Evolutionary conservation across 2,113 vertebrate genomes (phyloP).

Genomic region (Cyphomyrus discorhynchus): DNA sequence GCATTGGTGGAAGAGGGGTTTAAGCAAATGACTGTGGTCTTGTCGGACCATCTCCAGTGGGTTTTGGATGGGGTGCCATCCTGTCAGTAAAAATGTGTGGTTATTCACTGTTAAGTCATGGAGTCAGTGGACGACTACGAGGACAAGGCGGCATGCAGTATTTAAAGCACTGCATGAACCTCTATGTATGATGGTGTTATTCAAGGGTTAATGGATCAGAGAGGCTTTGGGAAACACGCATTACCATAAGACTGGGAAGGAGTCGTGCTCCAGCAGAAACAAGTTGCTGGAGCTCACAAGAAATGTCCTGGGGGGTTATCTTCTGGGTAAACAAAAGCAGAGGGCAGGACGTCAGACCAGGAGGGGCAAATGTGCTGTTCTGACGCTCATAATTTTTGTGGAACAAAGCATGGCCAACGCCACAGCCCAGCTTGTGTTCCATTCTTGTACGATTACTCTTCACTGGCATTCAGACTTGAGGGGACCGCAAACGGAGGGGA

Average conservation of each 20-base stretch:
- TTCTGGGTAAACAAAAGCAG: constrained; percentile 47
- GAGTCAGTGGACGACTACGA: neutral
- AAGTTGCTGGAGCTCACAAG: constrained; percentile 59
- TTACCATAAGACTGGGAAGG: constrained; percentile 57
- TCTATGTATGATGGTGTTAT: constrained; percentile 31
- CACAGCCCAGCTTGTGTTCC: neutral
- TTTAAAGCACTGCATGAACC: neutral
- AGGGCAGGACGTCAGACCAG: neutral
- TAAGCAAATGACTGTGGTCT: neutral
- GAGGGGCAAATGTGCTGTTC: neutral
- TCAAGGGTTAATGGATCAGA: constrained; percentile 48
- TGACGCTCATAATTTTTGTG: neutral
- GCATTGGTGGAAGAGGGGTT: neutral
- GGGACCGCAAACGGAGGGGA: neutral
- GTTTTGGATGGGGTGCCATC: too few relatives aligned
- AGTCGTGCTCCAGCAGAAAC: constrained; percentile 54
- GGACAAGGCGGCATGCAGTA: neutral
- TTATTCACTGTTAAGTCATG: constrained; percentile 13
- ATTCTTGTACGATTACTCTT: neutral
- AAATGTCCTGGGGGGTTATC: constrained; percentile 52
- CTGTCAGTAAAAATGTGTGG: constrained; percentile 15
- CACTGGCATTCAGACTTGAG: neutral
- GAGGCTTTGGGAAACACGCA: constrained; percentile 35
- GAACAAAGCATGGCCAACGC: neutral
- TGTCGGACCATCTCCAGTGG: neutral